These are phyloP conservation scores for Sphaerodactylus townsendi DNA, from an alignment of 2,113 vertebrate genomes.

Conservation along the genomic window DNA sequence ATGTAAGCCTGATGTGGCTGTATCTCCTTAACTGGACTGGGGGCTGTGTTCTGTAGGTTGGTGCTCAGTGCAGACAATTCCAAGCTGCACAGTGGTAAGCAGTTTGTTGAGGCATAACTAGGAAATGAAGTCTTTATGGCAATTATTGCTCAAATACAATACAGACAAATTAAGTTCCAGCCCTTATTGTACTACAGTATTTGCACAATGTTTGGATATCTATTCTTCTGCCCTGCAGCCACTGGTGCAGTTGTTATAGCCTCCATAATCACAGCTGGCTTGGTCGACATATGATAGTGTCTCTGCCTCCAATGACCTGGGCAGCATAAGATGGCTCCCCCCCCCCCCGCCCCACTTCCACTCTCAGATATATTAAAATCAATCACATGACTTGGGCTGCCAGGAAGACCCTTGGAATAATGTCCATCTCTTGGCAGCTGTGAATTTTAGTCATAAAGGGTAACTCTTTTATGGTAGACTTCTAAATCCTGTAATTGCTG, in stretches of 20 bases:
- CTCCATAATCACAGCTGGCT: background rate
- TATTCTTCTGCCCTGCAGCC: background rate
- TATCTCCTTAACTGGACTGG: background rate
- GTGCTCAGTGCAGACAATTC: background rate
- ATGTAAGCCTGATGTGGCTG: background rate
- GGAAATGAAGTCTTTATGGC: background rate
- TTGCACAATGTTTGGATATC: background rate
- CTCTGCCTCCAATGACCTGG: background rate
- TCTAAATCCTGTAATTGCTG: conserved; percentile 7
- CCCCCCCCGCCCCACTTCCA: too few relatives aligned
- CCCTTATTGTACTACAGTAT: background rate
- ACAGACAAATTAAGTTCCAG: background rate
- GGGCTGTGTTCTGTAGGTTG: background rate
- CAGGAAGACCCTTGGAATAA: too few relatives aligned
- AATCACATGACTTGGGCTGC: too few relatives aligned
- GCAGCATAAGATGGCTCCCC: background rate
- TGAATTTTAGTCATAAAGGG: too few relatives aligned
- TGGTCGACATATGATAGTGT: too few relatives aligned
- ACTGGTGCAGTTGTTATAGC: background rate
- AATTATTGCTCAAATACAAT: conserved; percentile 37
- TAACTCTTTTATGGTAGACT: background rate
- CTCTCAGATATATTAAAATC: too few relatives aligned
- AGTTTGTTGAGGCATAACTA: background rate
- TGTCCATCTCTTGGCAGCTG: too few relatives aligned
- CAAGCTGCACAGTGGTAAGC: background rate